These are phyloP conservation scores for Philopedon plagiatum DNA, from an alignment of 2,888 invertebrate species.

Conservation along the genomic window DNA sequence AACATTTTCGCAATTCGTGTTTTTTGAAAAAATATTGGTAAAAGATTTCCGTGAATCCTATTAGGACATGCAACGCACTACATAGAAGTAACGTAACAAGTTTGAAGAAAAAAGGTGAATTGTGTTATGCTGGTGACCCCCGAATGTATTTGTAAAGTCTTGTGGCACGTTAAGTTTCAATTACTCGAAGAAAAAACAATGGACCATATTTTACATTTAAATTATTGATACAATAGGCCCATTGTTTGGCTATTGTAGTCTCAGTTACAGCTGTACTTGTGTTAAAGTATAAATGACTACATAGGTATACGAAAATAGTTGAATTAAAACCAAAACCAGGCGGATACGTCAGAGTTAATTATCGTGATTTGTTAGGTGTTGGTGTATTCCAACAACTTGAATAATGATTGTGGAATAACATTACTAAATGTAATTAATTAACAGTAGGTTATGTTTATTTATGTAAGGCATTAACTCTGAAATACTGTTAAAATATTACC, in stretches of 20 bases:
- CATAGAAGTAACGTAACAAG: no score
- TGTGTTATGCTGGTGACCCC: neutral
- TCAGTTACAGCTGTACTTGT: constrained; percentile 41
- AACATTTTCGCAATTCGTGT: no score
- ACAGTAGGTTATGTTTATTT: neutral
- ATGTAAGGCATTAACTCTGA: neutral
- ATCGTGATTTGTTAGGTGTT: constrained; percentile 34
- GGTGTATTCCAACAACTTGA: neutral
- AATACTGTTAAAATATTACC: neutral
- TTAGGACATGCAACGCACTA: no score
- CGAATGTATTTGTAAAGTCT: constrained; percentile 10
- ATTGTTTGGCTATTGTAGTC: constrained; percentile 40
- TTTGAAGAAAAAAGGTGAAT: no score
- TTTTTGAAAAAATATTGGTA: no score
- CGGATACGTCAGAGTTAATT: constrained; percentile 41
- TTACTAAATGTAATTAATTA: constrained; percentile 9
- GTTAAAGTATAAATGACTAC: constrained; percentile 33
- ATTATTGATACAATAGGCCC: constrained; percentile 46
- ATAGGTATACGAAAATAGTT: constrained; percentile 31
- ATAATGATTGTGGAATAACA: constrained; percentile 4
- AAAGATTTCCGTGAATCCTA: no score
- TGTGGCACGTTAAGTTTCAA: constrained; percentile 35
- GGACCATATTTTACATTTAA: constrained; percentile 45
- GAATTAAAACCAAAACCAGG: constrained; percentile 40
- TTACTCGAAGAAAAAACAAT: constrained; percentile 43